A percentile compares a stretch with the other conserved stretches of the same genome.
Conservation (phyloP, 2,797 vertebrate genomes). For the Rhodeus uyekii region DNA sequence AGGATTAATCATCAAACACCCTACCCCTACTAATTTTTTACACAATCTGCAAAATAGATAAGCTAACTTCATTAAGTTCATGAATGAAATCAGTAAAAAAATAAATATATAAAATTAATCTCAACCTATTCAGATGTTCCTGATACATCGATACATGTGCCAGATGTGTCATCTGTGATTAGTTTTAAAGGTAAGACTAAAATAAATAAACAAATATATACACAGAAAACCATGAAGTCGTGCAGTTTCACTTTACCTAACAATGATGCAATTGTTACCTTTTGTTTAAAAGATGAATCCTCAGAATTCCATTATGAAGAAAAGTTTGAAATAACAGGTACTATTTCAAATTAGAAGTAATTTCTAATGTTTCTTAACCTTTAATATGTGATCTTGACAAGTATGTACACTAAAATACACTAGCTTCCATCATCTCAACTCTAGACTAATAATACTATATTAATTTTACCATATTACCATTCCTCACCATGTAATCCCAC, state of each 20-base stretch:
- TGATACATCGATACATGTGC: conserved; percentile 81
- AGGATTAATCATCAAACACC: neutral
- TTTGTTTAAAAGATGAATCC: conserved; percentile 67
- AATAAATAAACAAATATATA: neutral
- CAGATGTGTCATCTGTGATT: conserved; percentile 74
- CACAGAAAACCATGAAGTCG: neutral
- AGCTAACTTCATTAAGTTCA: neutral
- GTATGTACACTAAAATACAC: conserved; percentile 12
- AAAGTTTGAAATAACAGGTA: conserved; percentile 71
- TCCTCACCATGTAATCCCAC: neutral
- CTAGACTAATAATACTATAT: neutral
- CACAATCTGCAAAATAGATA: neutral
- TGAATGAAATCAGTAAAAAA: neutral
- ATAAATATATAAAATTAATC: conserved; percentile 39
- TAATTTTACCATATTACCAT: conserved; percentile 23
- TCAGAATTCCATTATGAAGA: conserved; percentile 69
- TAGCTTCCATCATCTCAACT: neutral
- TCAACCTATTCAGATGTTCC: conserved; percentile 79
- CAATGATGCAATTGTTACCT: conserved; percentile 5
- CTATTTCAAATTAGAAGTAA: neutral
- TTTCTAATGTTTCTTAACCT: conserved; percentile 9
- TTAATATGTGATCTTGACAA: conserved; percentile 10
- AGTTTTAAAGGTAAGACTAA: conserved; percentile 80
- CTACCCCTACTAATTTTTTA: conserved; percentile 1
- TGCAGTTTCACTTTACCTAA: neutral